Conservation (phyloP, 2,888 invertebrate genomes). For the Notocelia uddmanniana region DNA sequence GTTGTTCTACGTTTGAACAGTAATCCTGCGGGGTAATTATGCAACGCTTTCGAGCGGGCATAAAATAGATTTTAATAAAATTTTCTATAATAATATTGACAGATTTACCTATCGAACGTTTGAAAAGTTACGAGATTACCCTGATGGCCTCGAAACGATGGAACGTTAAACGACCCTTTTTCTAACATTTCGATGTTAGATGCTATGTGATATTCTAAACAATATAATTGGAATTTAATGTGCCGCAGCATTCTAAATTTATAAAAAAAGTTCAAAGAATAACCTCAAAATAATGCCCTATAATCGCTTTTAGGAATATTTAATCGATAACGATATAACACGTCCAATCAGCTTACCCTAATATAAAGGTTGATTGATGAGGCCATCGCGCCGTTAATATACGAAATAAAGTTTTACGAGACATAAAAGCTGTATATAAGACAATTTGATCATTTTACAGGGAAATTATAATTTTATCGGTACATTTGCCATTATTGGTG, state of each 20-base stretch:
- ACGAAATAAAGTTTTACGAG: slow-evolving; percentile 41
- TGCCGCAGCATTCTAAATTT: too few species aligned
- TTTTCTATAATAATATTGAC: too few species aligned
- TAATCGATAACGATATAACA: slow-evolving; percentile 29
- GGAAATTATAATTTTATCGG: slow-evolving; percentile 61
- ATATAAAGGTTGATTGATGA: slow-evolving; percentile 45
- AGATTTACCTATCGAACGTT: too few species aligned
- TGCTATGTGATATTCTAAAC: too few species aligned
- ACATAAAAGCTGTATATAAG: slow-evolving; percentile 24
- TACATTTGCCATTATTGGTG: slow-evolving; percentile 68
- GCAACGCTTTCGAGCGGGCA: too few species aligned
- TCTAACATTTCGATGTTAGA: too few species aligned
- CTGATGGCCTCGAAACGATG: too few species aligned
- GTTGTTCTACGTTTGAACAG: not conserved
- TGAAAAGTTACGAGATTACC: too few species aligned
- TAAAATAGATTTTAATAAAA: too few species aligned
- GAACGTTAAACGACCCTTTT: too few species aligned
- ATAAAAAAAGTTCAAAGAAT: not conserved
- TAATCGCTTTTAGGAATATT: slow-evolving; percentile 28
- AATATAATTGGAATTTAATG: too few species aligned
- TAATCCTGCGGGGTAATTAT: too few species aligned
- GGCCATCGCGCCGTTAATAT: slow-evolving; percentile 38
- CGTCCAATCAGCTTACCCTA: slow-evolving; percentile 37
- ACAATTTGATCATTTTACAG: slow-evolving; percentile 50
- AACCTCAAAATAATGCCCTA: not conserved